Evolutionary conservation across 2,113 vertebrate species (phyloP), one percentile per base, ranked within the genome.

Genomic region (Taurulus bubalis): DNA sequence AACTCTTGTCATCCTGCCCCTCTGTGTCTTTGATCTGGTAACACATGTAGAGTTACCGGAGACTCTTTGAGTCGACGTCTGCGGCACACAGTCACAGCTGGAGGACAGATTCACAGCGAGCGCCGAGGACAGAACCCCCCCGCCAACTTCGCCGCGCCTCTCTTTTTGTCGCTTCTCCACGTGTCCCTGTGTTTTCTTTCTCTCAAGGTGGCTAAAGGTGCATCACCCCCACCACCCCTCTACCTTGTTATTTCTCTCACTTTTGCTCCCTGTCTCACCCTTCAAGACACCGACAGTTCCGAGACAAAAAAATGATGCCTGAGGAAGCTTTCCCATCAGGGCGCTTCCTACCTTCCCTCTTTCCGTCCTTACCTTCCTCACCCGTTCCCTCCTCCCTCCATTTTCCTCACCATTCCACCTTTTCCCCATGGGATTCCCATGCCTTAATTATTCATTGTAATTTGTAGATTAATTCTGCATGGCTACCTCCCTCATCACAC

Each of bases 371-470:
- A 34, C 24, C n/a, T 49, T n/a, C 45, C 82, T 16, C 51, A 18
- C 24, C 18, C 24, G 24, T 36, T 45, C 2, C 53, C 42, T 42
- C 66, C 65, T 79, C 38, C 26, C 47, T 60, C 40, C 62, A 8
- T 65, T 73, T 82, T 71, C 63, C 73, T 87, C 75, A 56, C 40
- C 77, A 40, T 77, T 78, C 82, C 77, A 10, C 71, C 78, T 34
- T 79, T 66, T 85, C 86, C 91, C 80, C 67, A 15, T 58, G 83
- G 90, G 90, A 87, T 82, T 86, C 85, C 90, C 82, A 26, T 72
- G n/a, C 45, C 83, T 92, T 92, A 93, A 95, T 95, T 94, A 94
- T 95, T 94, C 88, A 77, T 83, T 58, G 40, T 89, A 91, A 92
- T 91, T 93, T 92, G 90, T 80, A 53, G 91, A 92, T 94, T 91